phyloP scores from a whole-genome alignment of 2,113 vertebrate species.

The Anoura caudifer region DNA sequence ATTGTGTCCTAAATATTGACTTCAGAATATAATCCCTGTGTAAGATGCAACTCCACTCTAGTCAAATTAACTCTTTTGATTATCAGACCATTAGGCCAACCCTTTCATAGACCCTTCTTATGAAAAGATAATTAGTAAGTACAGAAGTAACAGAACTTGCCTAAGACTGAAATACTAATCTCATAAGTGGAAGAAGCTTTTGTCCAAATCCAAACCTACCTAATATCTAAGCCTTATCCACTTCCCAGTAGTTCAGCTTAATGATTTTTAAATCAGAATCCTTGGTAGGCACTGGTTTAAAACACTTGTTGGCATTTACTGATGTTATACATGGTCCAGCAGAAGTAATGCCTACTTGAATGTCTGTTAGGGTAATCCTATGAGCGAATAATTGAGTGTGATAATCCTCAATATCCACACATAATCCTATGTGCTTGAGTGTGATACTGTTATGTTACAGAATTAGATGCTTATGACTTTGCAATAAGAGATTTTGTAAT shows the following conservation, averaged over 20 bases:
- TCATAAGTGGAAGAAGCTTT: background rate
- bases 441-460: too few relatives aligned
- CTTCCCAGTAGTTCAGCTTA: background rate
- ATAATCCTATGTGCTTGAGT: too few relatives aligned
- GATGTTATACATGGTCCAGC: background rate
- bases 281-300: too few relatives aligned
- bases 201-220: background rate
- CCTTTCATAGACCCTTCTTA: background rate
- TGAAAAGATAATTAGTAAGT: background rate
- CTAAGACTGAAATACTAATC: background rate
- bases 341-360: too few relatives aligned
- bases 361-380: too few relatives aligned
- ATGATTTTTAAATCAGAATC: background rate
- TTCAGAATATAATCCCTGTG: background rate
- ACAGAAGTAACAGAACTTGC: background rate
- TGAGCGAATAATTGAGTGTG: too few relatives aligned
- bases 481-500: too few relatives aligned
- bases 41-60: background rate
- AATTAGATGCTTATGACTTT: too few relatives aligned
- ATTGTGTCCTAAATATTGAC: background rate
- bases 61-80: background rate
- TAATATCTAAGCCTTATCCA: background rate
- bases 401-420: too few relatives aligned
- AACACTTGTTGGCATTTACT: too few relatives aligned
- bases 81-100: background rate